Percentiles rank a stretch among this genome's conserved stretches.
phyloP scores from a whole-genome alignment of 2,113 vertebrate species.

The Nycticebus coucang region DNA sequence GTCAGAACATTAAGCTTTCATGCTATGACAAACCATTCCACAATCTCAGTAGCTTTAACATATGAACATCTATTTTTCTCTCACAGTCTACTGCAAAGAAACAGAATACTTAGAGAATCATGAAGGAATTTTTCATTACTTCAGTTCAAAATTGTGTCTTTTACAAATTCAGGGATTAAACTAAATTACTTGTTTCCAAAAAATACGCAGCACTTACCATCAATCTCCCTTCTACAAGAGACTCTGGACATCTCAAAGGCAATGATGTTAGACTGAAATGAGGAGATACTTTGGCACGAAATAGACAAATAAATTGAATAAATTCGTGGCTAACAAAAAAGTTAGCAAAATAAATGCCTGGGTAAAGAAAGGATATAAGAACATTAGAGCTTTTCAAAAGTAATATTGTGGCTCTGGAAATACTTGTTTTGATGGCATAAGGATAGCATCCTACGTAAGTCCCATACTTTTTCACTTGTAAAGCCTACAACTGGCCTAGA shows the following conservation, averaged over 20 bases:
- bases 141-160: neutral
- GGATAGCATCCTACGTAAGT: neutral
- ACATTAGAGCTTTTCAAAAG: neutral
- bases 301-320: neutral
- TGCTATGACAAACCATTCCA: neutral
- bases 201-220: neutral
- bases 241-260: neutral
- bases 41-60: neutral
- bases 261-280: neutral
- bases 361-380: neutral
- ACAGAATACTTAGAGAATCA: neutral
- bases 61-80: neutral
- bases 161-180: neutral
- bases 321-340: neutral
- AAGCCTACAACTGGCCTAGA: neutral
- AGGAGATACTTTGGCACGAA: neutral
- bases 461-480: neutral
- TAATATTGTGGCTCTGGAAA: neutral
- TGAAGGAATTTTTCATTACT: neutral
- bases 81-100: neutral
- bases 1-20: neutral
- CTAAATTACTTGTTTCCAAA: neutral
- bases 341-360: neutral
- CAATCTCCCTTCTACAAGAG: neutral
- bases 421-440: neutral